Evolutionary conservation across 1,140 invertebrate genomes (phyloP).

Genomic region (Druon quercuslanigerum): DNA sequence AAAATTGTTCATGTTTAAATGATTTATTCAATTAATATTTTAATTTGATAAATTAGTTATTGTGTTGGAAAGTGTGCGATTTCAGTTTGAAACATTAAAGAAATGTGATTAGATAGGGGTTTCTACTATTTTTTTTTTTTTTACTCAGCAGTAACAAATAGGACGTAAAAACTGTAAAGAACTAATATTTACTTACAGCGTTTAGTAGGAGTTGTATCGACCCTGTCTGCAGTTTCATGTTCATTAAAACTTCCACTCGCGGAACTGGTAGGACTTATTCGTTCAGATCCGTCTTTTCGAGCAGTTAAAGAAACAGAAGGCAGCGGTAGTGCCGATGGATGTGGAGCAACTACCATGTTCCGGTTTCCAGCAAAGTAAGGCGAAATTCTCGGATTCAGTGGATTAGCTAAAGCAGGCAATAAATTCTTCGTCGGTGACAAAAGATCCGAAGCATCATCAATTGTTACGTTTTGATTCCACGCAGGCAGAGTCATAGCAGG

Average conservation of each 20-base stretch:
- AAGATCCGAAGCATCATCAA: conserved; percentile 58
- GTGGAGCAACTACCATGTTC: conserved; percentile 67
- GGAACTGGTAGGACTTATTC: conserved; percentile 34
- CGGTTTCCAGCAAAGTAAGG: conserved; percentile 62
- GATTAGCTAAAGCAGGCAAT: conserved; percentile 69
- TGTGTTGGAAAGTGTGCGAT: no score
- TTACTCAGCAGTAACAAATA: neutral
- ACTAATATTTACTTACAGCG: conserved; percentile 53
- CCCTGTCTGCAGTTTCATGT: conserved; percentile 55
- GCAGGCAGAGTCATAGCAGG: conserved; percentile 65
- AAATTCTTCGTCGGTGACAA: conserved; percentile 70
- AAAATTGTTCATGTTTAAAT: no score
- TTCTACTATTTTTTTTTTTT: no score
- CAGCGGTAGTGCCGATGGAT: conserved; percentile 71
- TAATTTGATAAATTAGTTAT: no score
- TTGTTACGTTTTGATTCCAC: conserved; percentile 60
- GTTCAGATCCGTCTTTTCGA: conserved; percentile 55
- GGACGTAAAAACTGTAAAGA: neutral
- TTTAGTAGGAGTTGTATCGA: conserved; percentile 64
- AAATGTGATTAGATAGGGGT: no score
- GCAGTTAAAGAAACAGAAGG: conserved; percentile 68
- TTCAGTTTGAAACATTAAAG: no score
- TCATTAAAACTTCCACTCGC: conserved; percentile 43
- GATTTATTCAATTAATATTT: no score
- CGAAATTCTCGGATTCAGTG: conserved; percentile 67